Percentiles rank a stretch among this genome's conserved stretches.
Evolutionary conservation across 2,888 invertebrate species (phyloP).

Genomic region (Ectobius pallidus): DNA sequence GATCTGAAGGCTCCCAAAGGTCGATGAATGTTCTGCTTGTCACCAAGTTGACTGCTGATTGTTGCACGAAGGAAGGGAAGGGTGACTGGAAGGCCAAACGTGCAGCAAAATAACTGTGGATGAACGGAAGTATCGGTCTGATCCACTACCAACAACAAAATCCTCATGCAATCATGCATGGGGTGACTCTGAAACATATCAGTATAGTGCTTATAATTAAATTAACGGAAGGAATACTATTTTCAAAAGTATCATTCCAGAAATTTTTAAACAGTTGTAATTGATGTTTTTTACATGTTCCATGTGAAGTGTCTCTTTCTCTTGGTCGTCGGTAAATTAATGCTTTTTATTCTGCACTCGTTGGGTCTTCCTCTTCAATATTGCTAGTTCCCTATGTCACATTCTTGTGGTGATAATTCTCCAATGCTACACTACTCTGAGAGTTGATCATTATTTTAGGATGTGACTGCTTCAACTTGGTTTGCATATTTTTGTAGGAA

Average conservation of each 20-base stretch:
- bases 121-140: neutral
- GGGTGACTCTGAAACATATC: slow-evolving; percentile 46
- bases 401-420: no score
- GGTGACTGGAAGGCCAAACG: slow-evolving; percentile 36
- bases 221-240: slow-evolving; percentile 44
- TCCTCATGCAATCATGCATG: slow-evolving; percentile 35
- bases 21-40: slow-evolving; percentile 31
- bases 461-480: slow-evolving; percentile 24
- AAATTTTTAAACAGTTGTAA: slow-evolving; percentile 42
- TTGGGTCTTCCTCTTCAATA: slow-evolving; percentile 40
- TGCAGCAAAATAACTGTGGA: slow-evolving; percentile 14
- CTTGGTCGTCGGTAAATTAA: slow-evolving; percentile 29
- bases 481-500: slow-evolving; percentile 16
- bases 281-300: slow-evolving; percentile 44
- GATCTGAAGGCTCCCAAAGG: neutral
- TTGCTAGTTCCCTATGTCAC: neutral
- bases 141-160: slow-evolving; percentile 34
- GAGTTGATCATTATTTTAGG: no score
- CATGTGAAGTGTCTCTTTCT: slow-evolving; percentile 38
- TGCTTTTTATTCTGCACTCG: slow-evolving; percentile 39
- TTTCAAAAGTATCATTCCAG: slow-evolving; percentile 45
- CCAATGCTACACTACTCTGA: no score
- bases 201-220: slow-evolving; percentile 46
- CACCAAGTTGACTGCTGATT: slow-evolving; percentile 19
- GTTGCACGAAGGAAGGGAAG: slow-evolving; percentile 28